phyloP scores from a whole-genome alignment of 2,797 vertebrate genomes.

The Eulemur albifrons region DNA sequence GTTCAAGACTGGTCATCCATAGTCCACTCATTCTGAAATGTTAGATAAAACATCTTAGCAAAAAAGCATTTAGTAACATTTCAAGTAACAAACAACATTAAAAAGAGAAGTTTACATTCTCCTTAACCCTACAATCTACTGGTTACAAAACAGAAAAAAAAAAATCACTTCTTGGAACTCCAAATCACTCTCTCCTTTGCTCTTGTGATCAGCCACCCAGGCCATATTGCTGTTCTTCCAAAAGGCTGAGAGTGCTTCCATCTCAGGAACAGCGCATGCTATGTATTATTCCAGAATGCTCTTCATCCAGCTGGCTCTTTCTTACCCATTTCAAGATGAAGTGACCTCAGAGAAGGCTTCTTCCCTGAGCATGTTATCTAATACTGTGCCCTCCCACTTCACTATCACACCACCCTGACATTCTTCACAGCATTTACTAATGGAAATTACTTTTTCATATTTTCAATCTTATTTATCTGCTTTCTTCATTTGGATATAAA shows the following conservation, averaged over 20 bases:
- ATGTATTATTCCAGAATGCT: neutral
- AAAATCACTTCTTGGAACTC: neutral
- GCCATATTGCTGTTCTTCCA: neutral
- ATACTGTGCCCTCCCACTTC: neutral
- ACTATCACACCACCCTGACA: neutral
- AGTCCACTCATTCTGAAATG: neutral
- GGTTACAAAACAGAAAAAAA: neutral
- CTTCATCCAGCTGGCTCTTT: neutral
- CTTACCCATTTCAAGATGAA: neutral
- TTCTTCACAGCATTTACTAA: neutral
- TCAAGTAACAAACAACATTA: neutral
- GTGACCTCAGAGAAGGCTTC: neutral
- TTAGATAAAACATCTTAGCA: neutral
- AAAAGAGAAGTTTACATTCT: neutral
- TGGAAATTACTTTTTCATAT: neutral
- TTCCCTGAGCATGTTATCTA: neutral
- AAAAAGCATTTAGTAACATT: neutral
- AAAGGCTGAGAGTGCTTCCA: neutral
- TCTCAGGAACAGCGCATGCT: neutral
- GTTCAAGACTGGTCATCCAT: neutral
- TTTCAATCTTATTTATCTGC: neutral
- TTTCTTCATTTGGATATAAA: neutral
- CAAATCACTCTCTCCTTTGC: neutral
- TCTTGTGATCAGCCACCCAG: neutral
- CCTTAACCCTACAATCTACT: neutral